Percentiles rank a stretch among this genome's conserved stretches.
Conservation (phyloP, 2,113 vertebrate genomes). For the Macquaria ambigua region DNA sequence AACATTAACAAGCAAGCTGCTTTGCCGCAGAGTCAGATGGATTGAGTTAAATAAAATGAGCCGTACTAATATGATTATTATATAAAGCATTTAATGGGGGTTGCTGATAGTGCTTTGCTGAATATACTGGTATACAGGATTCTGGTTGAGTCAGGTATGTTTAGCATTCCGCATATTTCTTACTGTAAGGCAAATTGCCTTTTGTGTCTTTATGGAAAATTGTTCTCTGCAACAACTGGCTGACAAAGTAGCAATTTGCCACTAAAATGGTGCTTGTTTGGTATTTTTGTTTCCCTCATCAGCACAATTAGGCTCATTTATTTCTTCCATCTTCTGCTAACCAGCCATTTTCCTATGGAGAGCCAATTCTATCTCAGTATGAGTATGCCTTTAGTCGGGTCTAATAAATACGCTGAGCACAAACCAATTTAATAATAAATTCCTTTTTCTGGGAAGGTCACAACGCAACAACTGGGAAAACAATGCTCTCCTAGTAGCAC, state of each 20-base stretch:
- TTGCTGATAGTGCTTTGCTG: conserved; percentile 67
- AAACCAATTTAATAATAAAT: conserved; percentile 47
- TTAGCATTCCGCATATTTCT: conserved; percentile 59
- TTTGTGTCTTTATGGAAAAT: conserved; percentile 59
- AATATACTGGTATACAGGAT: conserved; percentile 35
- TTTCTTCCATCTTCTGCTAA: conserved; percentile 62
- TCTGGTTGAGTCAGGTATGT: conserved; percentile 44
- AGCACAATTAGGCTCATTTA: conserved; percentile 73
- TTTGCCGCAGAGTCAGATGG: conserved; percentile 64
- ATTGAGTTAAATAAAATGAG: conserved; percentile 73
- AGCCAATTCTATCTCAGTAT: conserved; percentile 44
- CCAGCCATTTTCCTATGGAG: conserved; percentile 48
- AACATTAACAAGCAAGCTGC: conserved; percentile 69
- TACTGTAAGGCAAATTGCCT: conserved; percentile 55
- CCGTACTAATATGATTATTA: conserved; percentile 69
- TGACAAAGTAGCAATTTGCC: conserved; percentile 63
- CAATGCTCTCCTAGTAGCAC: not conserved
- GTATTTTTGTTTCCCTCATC: conserved; percentile 66
- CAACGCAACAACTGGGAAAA: conserved; percentile 27
- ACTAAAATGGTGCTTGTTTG: conserved; percentile 63
- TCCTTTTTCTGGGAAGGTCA: conserved; percentile 41
- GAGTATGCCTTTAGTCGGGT: conserved; percentile 48
- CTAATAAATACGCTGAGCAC: conserved; percentile 50
- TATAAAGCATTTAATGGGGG: conserved; percentile 59
- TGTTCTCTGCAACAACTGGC: conserved; percentile 45